Conservation (phyloP, 2,113 vertebrate genomes). For the Serinus canaria region DNA sequence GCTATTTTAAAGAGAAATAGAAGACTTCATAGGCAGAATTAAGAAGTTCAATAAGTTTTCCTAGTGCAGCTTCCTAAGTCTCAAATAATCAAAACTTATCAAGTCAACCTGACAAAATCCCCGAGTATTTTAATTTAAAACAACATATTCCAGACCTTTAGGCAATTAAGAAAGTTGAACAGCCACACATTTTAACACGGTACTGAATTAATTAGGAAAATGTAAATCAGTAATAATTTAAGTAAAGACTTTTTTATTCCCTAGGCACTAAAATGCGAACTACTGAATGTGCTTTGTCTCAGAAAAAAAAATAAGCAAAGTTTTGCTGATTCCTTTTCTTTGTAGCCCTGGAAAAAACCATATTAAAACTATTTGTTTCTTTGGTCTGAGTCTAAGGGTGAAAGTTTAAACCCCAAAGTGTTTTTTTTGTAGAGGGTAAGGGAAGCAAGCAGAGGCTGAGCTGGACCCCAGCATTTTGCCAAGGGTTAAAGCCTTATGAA, state of each 20-base stretch:
- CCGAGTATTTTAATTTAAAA: not conserved
- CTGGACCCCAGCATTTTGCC: not conserved
- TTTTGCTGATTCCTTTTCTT: not conserved
- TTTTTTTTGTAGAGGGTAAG: not conserved
- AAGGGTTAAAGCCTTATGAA: constrained; percentile 1
- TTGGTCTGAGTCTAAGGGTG: not conserved
- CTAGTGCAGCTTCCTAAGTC: not conserved
- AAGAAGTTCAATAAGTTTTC: not conserved
- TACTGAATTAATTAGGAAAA: not conserved
- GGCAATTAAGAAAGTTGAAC: not conserved
- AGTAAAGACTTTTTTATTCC: not conserved
- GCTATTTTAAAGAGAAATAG: not conserved
- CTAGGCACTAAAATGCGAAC: not conserved
- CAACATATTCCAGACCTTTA: not conserved
- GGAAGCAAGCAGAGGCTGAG: not conserved
- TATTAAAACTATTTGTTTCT: not conserved
- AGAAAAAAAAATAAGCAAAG: not conserved
- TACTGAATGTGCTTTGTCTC: fast-evolving
- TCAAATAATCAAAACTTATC: not conserved
- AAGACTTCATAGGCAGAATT: not conserved
- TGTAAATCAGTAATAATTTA: not conserved
- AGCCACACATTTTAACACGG: not conserved
- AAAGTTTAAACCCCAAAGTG: not conserved
- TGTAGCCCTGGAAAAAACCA: not conserved
- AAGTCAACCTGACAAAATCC: not conserved